phyloP scores from a whole-genome alignment of 2,797 vertebrate genomes.

The Bryconaethiops microstoma region DNA sequence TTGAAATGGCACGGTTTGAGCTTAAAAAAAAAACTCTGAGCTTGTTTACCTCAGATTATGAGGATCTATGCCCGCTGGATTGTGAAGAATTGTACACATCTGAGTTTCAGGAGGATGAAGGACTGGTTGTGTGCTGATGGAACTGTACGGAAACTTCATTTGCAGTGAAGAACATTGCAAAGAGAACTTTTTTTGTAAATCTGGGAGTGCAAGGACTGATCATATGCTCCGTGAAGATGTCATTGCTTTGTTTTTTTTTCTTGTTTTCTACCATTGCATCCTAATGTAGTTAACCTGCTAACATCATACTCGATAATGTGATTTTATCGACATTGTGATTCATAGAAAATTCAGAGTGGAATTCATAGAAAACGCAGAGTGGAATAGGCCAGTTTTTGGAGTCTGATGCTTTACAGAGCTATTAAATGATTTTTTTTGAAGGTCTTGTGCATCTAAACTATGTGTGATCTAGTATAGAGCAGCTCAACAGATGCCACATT shows the following conservation, averaged over 20 bases:
- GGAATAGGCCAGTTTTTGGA: constrained; percentile 62
- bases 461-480: too few species aligned
- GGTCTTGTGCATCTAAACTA: constrained; percentile 12
- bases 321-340: constrained; percentile 55
- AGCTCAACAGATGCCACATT: not conserved
- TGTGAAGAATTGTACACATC: constrained; percentile 44
- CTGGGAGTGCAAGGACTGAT: constrained; percentile 39
- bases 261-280: constrained; percentile 57
- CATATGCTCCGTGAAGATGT: constrained; percentile 52
- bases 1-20: not conserved
- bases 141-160: constrained; percentile 43
- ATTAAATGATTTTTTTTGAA: constrained; percentile 70
- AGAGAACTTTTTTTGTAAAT: constrained; percentile 62
- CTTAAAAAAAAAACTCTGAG: constrained; percentile 66
- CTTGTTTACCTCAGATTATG: constrained; percentile 52
- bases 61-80: constrained; percentile 51
- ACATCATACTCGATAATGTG: constrained; percentile 51
- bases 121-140: constrained; percentile 38
- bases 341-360: constrained; percentile 52
- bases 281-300: constrained; percentile 49
- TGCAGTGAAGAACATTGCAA: constrained; percentile 55
- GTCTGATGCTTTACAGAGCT: constrained; percentile 68
- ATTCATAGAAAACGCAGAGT: constrained; percentile 53
- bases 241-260: constrained; percentile 50
- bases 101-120: constrained; percentile 32